phyloP scores from a whole-genome alignment of 2,113 vertebrate genomes.

The Ifrita kowaldi region DNA sequence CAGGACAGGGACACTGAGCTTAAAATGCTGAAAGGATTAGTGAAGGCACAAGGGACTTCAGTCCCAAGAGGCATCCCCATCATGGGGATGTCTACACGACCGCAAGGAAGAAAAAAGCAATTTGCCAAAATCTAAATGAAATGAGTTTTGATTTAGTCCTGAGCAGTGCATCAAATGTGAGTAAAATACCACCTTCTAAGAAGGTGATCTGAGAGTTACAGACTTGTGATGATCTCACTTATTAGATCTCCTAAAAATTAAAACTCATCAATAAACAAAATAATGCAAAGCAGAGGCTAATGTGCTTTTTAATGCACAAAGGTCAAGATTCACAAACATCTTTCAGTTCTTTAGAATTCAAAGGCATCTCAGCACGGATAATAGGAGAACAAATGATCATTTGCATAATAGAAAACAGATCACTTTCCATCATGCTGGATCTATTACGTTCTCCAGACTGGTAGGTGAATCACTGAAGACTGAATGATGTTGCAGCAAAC shows the following conservation, averaged over 20 bases:
- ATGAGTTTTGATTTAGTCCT: background rate
- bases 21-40: background rate
- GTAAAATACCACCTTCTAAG: background rate
- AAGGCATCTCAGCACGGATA: background rate
- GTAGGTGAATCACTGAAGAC: background rate
- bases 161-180: background rate
- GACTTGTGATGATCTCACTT: background rate
- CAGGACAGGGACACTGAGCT: background rate
- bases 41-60: background rate
- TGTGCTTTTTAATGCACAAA: background rate
- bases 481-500: background rate
- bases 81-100: background rate
- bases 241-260: background rate
- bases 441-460: background rate
- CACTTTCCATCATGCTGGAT: background rate
- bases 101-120: background rate
- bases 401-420: background rate
- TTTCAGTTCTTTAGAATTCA: background rate
- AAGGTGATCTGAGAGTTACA: background rate
- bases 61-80: background rate
- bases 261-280: background rate
- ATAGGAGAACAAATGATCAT: background rate
- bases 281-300: background rate
- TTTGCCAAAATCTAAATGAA: background rate
- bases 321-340: background rate